These are phyloP conservation scores for Chymomyza fuscimana DNA, from an alignment of 2,888 invertebrate genomes.

Conservation along the genomic window DNA sequence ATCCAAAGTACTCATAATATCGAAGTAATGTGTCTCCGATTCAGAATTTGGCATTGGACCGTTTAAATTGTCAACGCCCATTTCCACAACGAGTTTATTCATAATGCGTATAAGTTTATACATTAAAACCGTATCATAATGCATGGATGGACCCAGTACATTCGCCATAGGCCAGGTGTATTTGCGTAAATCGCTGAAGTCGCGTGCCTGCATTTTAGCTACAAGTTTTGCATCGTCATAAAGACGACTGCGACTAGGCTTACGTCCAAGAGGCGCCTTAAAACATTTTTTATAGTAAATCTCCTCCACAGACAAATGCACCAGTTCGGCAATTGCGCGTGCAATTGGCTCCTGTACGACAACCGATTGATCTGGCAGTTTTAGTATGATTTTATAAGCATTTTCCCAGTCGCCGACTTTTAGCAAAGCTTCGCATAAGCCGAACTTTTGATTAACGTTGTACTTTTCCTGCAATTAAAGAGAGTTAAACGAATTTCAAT, in stretches of 20 bases:
- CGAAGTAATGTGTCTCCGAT: conserved; percentile 86
- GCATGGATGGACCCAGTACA: conserved; percentile 92
- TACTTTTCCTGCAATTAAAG: conserved; percentile 69
- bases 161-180: conserved; percentile 91
- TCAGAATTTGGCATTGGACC: conserved; percentile 72
- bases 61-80: conserved; percentile 78
- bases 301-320: conserved; percentile 92
- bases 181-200: conserved; percentile 86
- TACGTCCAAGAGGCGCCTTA: conserved; percentile 84
- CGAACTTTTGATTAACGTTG: conserved; percentile 92
- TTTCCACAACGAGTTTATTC: conserved; percentile 78
- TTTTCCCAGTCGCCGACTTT: conserved; percentile 94
- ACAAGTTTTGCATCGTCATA: conserved; percentile 76
- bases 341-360: conserved; percentile 90
- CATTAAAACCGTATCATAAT: conserved; percentile 92
- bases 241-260: conserved; percentile 79
- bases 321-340: conserved; percentile 87
- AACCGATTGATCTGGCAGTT: conserved; percentile 90
- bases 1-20: conserved; percentile 92
- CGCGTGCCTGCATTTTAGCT: conserved; percentile 81
- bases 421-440: conserved; percentile 93
- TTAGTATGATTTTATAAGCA: conserved; percentile 88
- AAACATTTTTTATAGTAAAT: conserved; percentile 89
- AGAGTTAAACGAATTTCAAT: neutral
- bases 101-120: conserved; percentile 88